These are phyloP conservation scores for Echeneis naucrates DNA, from an alignment of 2,797 vertebrate genomes.

Conservation along the genomic window DNA sequence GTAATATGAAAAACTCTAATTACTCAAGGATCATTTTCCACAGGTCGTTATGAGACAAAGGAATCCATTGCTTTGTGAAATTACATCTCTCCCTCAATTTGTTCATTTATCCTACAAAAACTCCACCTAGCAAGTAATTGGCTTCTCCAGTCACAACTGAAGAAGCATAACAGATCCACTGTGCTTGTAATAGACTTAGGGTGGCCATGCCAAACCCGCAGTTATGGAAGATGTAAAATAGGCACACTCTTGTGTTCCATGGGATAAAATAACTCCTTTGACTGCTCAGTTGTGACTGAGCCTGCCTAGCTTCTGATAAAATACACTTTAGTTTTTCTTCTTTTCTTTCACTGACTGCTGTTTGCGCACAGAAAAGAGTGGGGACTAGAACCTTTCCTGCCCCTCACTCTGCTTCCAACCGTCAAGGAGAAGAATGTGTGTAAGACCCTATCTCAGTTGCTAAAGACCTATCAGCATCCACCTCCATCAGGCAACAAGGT, in stretches of 20 bases:
- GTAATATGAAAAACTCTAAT: conserved; percentile 62
- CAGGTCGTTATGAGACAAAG: conserved; percentile 53
- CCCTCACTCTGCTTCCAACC: conserved; percentile 93
- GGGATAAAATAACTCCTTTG: conserved; percentile 29
- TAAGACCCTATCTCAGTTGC: conserved; percentile 94
- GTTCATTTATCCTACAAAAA: conserved; percentile 60
- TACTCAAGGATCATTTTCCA: conserved; percentile 58
- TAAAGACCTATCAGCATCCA: conserved; percentile 97
- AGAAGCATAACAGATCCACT: conserved; percentile 60
- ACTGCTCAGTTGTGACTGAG: conserved; percentile 9
- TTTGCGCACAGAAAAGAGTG: conserved; percentile 93
- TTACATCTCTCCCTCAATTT: conserved; percentile 62
- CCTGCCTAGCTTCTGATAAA: conserved; percentile 38
- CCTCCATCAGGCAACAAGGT: conserved; percentile 95
- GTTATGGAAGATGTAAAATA: conserved; percentile 26
- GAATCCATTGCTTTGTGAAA: conserved; percentile 65
- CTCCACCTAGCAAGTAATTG: conserved; percentile 67
- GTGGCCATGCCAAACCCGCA: conserved; percentile 43
- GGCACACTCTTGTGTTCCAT: conserved; percentile 17
- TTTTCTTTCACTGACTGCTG: conserved; percentile 26
- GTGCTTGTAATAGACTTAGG: conserved; percentile 52
- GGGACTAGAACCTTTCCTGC: conserved; percentile 98
- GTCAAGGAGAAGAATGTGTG: conserved; percentile 98
- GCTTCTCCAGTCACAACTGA: conserved; percentile 49
- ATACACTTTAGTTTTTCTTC: conserved; percentile 6